Percentiles rank a stretch among this genome's conserved stretches.
Evolutionary conservation across 2,113 vertebrate species (phyloP).

Genomic region (Tenrec ecaudatus): DNA sequence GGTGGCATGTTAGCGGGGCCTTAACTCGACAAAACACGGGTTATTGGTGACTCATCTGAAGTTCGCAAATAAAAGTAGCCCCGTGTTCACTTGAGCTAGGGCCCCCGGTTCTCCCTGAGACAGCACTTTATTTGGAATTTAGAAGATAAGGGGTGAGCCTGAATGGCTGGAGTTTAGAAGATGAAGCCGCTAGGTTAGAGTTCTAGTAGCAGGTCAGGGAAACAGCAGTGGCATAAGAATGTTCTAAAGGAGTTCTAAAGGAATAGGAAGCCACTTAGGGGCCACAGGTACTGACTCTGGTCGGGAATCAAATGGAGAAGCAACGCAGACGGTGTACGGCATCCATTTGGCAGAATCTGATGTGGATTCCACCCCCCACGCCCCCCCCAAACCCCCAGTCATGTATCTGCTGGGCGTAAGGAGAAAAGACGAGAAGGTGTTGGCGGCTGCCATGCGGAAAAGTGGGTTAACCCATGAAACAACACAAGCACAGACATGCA

Average conservation of each 20-base stretch:
- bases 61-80: slow-evolving; percentile 13
- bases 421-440: slow-evolving; percentile 31
- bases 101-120: not conserved
- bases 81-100: not conserved
- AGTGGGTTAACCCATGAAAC: slow-evolving; percentile 34
- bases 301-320: not conserved
- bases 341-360: slow-evolving; percentile 36
- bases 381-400: not conserved
- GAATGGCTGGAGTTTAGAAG: slow-evolving; percentile 70
- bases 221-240: slow-evolving; percentile 56
- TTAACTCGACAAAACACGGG: slow-evolving; percentile 19
- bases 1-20: slow-evolving; percentile 14
- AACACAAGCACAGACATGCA: not conserved
- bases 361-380: not conserved
- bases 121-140: slow-evolving; percentile 69
- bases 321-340: not conserved
- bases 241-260: slow-evolving; percentile 78
- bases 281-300: slow-evolving; percentile 33
- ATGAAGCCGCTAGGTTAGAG: slow-evolving; percentile 64
- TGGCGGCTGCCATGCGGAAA: slow-evolving; percentile 5
- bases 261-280: slow-evolving; percentile 43
- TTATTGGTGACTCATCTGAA: slow-evolving; percentile 41
- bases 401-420: not conserved
- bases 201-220: slow-evolving; percentile 72
- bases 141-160: slow-evolving; percentile 55